phyloP scores from a whole-genome alignment of 2,797 vertebrate genomes.

The Phalanger gymnotis region DNA sequence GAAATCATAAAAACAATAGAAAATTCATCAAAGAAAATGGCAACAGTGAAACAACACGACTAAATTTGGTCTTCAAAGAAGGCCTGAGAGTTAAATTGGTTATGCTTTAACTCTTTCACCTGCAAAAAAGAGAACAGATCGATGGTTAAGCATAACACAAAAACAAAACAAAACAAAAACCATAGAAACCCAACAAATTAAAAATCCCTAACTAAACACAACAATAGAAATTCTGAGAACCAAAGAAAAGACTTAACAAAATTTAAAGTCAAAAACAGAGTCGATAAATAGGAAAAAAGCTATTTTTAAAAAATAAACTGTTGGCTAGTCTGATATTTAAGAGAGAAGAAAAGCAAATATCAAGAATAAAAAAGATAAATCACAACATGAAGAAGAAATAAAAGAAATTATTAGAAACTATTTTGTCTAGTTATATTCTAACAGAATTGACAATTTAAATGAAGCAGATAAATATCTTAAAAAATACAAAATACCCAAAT shows the following conservation, averaged over 20 bases:
- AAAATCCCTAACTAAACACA: background rate
- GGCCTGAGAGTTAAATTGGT: background rate
- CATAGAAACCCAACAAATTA: background rate
- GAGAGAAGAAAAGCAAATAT: background rate
- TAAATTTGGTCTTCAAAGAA: background rate
- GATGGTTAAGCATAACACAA: background rate
- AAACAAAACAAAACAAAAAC: background rate
- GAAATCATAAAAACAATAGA: too few relatives aligned
- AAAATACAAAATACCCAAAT: background rate
- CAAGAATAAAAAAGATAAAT: background rate
- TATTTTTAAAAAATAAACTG: background rate
- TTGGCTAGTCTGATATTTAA: background rate
- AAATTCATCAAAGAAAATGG: too few relatives aligned
- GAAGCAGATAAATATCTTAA: background rate
- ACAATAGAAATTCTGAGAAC: background rate
- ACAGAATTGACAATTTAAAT: background rate
- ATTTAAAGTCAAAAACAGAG: background rate
- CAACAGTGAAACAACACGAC: background rate
- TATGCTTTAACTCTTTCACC: background rate
- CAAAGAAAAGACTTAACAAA: background rate
- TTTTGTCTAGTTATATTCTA: background rate
- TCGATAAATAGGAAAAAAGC: background rate
- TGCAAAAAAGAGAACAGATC: background rate
- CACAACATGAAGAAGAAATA: background rate
- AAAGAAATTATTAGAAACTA: background rate